phyloP scores from a whole-genome alignment of 1,140 invertebrate genomes.

The Samia ricini region DNA sequence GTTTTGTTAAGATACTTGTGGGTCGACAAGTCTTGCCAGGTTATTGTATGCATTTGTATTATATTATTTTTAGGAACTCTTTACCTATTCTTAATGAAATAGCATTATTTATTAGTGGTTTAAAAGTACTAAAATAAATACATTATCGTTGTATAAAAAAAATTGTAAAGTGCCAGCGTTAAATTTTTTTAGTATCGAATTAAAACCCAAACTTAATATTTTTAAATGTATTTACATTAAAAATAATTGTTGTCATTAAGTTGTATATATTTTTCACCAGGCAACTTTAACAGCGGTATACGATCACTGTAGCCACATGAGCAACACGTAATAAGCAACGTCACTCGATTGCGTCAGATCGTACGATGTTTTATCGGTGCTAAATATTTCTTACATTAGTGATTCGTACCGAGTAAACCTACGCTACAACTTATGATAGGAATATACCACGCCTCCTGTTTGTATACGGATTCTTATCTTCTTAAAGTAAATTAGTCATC shows the following conservation, averaged over 20 bases:
- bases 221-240: not conserved
- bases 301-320: slow-evolving; percentile 3
- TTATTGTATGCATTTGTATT: not conserved
- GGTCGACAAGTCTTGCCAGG: not conserved
- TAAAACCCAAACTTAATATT: no score
- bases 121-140: no score
- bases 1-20: not conserved
- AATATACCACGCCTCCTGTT: slow-evolving; percentile 28
- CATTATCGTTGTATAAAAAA: no score
- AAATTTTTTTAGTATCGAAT: no score
- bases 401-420: slow-evolving; percentile 16
- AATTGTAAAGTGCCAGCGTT: no score
- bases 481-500: slow-evolving; percentile 23
- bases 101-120: no score
- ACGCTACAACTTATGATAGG: slow-evolving; percentile 19
- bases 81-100: no score
- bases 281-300: not conserved
- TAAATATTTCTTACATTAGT: slow-evolving; percentile 10
- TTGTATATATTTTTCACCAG: not conserved
- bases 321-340: slow-evolving; percentile 38
- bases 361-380: slow-evolving; percentile 48
- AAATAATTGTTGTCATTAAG: not conserved
- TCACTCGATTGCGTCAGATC: slow-evolving; percentile 58
- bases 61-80: not conserved
- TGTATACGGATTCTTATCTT: slow-evolving; percentile 17